Base-by-base conservation (phyloP, 2,888 invertebrate species). In the Scelioninae gen. 2 region DNA sequence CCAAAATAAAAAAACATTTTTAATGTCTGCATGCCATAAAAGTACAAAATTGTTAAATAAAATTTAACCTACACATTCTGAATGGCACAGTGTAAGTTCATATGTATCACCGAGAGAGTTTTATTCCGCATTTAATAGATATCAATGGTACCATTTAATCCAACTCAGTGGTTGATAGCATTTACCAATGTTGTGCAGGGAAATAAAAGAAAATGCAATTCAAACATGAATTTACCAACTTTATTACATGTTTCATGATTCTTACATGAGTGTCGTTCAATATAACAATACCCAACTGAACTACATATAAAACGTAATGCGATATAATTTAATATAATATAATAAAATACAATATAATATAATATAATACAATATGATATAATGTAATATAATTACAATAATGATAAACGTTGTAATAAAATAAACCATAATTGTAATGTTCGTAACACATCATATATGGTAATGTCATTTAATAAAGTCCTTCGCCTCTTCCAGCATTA, bases 261-360 rank as follows among this genome's bases (percentile, higher is more conserved):
- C 68, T 73, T 73, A 68, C 71, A 73, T 55, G 60, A 60, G 58
- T 53, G 46, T 71, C 63, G 61, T 68, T 53, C 52, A 41, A 60
- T 67, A 67, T 82, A 85, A 84, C 83, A 84, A 84, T 84, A 84
- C 83, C 81, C 81, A 84, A 85, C 82, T 83, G 77, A 85, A 84
- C 84, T 79, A 81, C 81, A 83, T 82, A 81, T n/a, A n/a, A n/a
- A n/a, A n/a, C n/a, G n/a, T 85, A 85, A 85, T 84, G 83, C 83
- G 45, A 31, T 46, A 25, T 11, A 52, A 33, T 53, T 50, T 33
- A 64, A 61, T 61, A 39, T 31, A 39, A 28, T 48, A 55, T 60
- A 60, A 73, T 65, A 16, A 53, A 35, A 68, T 43, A 48, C 81
- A 81, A 81, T 76, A 75, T 81, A 77, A 79, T 80, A 79, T 79